phyloP scores from a whole-genome alignment of 2,113 vertebrate species.

The Fukomys damarensis region DNA sequence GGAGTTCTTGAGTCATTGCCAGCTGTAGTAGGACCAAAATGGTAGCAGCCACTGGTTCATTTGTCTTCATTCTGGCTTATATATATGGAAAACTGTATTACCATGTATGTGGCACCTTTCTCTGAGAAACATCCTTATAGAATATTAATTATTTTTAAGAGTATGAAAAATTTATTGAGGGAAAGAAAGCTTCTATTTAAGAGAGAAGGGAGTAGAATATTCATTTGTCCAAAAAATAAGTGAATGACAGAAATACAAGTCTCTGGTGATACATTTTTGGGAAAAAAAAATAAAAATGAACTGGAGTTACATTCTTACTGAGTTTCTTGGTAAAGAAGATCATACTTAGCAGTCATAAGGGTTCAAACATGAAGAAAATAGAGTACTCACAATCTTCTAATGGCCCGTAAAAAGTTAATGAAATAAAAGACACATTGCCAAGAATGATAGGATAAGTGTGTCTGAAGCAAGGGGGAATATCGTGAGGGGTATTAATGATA shows the following conservation, averaged over 20 bases:
- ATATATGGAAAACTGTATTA: not conserved
- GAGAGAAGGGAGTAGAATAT: too few relatives aligned
- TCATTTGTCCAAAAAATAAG: not conserved
- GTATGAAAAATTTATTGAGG: too few relatives aligned
- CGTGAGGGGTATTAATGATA: not conserved
- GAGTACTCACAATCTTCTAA: not conserved
- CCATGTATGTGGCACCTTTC: not conserved
- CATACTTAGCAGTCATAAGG: not conserved
- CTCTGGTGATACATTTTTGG: not conserved
- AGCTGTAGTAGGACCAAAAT: not conserved
- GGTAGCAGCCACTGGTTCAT: not conserved
- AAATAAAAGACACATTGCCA: not conserved
- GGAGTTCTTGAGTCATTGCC: not conserved
- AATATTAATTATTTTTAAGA: not conserved
- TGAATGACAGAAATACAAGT: slow-evolving; percentile 9
- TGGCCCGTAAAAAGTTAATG: not conserved
- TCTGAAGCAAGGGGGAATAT: not conserved
- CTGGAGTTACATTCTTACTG: not conserved
- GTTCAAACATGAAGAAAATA: not conserved
- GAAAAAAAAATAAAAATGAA: not conserved
- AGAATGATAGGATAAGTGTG: not conserved
- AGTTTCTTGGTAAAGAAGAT: not conserved
- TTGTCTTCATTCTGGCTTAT: not conserved
- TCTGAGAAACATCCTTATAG: slow-evolving; percentile 5
- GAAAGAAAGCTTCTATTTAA: too few relatives aligned